Evolutionary conservation across 2,113 vertebrate genomes (phyloP), one percentile per base, ranked within the genome.

Genomic region (Microcebus tavaratra): DNA sequence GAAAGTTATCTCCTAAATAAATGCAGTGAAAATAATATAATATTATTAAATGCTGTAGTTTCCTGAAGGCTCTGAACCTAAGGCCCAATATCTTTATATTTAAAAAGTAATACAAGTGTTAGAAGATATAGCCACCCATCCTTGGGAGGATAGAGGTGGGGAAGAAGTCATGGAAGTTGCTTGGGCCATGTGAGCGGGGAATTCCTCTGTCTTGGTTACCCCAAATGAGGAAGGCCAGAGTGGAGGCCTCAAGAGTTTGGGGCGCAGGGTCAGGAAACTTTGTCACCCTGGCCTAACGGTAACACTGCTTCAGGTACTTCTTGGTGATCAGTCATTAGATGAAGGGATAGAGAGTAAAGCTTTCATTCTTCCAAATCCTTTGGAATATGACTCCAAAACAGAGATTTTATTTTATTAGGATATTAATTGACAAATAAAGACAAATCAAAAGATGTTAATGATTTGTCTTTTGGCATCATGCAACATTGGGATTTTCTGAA

Each of bases 381-480:
- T 39, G 34, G 21, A 96, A 95, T 67, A 65, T 67, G 73, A 61
- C 59, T 84, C 94, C 53, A n/a, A 75, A 92, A 45, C 5, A 25
- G 31, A 94, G 14, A 79, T 59, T 88, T 80, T 45, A 45, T 45
- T 45, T 67, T 67, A 79, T 55, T 76, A 57, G 63, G 48, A 67
- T 34, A 80, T 31, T 55, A 72, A 68, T 65, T 92, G 78, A 85
- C 36, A 70, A 61, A 42, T 18, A 57, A 29, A 93, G 9, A 96
- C 70, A 79, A 83, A 90, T 80, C 8, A 72, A 91, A 95, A 86
- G 61, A 23, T 89, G 21, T 48, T 39, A 83, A 89, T 79, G 61
- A 86, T 61, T 76, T 86, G 36, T 86, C 23, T 72, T 75, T 78
- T 57, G n/a, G 45, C 8, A 67, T 65, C 23, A 23, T 39, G 61